A percentile compares a stretch with the other conserved stretches of the same genome.
Evolutionary conservation across 35 echinoderm and acorn worm genomes (phyloP).

Genomic region (Heliocidaris tuberculata): DNA sequence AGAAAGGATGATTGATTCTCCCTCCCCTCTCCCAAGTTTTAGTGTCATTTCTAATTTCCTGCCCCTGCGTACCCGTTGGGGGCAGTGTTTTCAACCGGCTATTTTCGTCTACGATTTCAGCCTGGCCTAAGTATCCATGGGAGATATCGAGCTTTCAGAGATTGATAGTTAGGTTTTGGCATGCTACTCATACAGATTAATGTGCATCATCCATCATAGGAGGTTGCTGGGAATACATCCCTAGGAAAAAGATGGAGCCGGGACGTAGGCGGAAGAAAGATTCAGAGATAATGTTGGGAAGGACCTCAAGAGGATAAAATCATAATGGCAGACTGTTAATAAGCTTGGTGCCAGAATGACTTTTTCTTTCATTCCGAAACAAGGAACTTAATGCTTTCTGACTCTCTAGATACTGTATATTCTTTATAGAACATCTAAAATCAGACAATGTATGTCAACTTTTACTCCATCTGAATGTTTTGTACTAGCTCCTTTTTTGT

Average conservation of each 20-base stretch:
- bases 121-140: neutral
- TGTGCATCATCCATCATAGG: neutral
- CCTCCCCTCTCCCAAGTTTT: neutral
- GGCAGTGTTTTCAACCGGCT: neutral
- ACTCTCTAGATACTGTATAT: neutral
- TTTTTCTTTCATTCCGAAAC: neutral
- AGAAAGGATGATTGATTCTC: slow-evolving; percentile 5
- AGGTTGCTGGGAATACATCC: neutral
- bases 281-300: neutral
- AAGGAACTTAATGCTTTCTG: neutral
- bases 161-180: neutral
- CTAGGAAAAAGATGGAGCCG: neutral
- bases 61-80: neutral
- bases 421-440: too few species aligned
- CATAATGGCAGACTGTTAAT: neutral
- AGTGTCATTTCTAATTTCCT: slow-evolving; percentile 17
- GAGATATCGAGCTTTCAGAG: neutral
- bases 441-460: neutral
- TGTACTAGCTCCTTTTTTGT: too few species aligned
- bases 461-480: too few species aligned
- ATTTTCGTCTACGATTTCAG: neutral
- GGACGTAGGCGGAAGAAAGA: neutral
- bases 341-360: neutral
- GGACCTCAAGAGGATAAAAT: neutral
- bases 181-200: neutral